phyloP scores from a whole-genome alignment of 2,797 vertebrate species.

The Eurystomus glaucurus region DNA sequence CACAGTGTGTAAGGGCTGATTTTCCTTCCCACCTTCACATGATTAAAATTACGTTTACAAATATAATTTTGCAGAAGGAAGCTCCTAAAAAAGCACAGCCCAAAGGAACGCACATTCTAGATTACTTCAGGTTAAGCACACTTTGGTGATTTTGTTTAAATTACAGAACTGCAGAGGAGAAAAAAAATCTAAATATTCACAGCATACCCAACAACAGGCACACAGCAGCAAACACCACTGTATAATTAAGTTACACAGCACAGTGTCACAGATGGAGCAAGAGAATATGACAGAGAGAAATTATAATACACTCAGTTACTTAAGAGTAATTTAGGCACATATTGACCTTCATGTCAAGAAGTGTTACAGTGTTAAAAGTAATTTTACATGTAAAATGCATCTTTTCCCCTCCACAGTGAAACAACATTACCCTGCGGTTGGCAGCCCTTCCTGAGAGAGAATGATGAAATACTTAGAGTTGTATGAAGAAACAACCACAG shows the following conservation, averaged over 20 bases:
- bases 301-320: slow-evolving; percentile 39
- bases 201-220: not conserved
- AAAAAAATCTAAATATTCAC: slow-evolving; percentile 43
- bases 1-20: rapidly evolving
- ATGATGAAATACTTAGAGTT: not conserved
- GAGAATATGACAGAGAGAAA: slow-evolving; percentile 25
- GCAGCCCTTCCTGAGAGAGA: not conserved
- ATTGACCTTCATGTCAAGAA: slow-evolving; percentile 51
- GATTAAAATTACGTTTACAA: not conserved
- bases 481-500: not conserved
- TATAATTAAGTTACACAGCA: slow-evolving; percentile 43
- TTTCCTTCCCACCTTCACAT: not conserved
- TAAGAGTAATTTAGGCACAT: slow-evolving; percentile 8
- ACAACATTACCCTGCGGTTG: not conserved
- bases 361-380: not conserved
- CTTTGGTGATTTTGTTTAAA: not conserved
- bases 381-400: slow-evolving; percentile 17
- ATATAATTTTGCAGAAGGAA: not conserved
- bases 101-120: not conserved
- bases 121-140: slow-evolving; percentile 56
- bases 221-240: not conserved
- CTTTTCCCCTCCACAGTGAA: not conserved
- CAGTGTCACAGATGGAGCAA: slow-evolving; percentile 37
- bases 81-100: not conserved
- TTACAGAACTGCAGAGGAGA: not conserved